Evolutionary conservation across 2,888 invertebrate species (phyloP).

Genomic region (Chalcis sispes): DNA sequence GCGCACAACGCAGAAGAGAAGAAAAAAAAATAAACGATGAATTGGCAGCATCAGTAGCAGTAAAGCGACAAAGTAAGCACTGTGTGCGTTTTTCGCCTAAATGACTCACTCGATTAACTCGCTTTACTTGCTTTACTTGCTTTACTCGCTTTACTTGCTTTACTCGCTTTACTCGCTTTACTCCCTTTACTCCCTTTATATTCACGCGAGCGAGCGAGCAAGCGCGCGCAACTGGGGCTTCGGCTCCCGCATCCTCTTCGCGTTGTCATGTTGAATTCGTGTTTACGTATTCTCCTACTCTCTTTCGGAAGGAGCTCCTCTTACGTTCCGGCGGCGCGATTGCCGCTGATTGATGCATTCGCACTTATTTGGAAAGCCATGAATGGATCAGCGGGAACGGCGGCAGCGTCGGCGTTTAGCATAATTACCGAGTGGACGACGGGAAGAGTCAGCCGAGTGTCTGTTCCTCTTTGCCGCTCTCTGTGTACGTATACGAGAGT

Average conservation of each 20-base stretch:
- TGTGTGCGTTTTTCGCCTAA: constrained; percentile 48
- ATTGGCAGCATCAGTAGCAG: no score
- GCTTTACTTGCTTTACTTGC: constrained; percentile 19
- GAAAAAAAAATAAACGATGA: no score
- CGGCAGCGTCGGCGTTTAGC: constrained; percentile 35
- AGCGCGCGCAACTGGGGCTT: no score
- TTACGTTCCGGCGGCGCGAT: no score
- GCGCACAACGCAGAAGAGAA: no score
- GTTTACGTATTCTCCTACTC: constrained; percentile 8
- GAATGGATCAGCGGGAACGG: constrained; percentile 30
- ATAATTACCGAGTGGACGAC: constrained; percentile 37
- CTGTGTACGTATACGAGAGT: neutral
- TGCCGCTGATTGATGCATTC: constrained; percentile 27
- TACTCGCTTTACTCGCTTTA: no score
- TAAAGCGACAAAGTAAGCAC: constrained; percentile 61
- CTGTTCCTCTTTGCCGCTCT: neutral
- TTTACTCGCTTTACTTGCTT: no score
- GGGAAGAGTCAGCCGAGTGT: constrained; percentile 15
- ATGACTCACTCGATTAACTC: constrained; percentile 44
- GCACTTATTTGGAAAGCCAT: constrained; percentile 34
- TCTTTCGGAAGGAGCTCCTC: neutral
- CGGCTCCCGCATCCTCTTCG: neutral
- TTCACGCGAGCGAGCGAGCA: neutral
- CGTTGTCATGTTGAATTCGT: neutral
- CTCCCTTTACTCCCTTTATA: constrained; percentile 13